These are phyloP conservation scores for Nycticebus coucang DNA, from an alignment of 2,113 vertebrate species.

Conservation along the genomic window DNA sequence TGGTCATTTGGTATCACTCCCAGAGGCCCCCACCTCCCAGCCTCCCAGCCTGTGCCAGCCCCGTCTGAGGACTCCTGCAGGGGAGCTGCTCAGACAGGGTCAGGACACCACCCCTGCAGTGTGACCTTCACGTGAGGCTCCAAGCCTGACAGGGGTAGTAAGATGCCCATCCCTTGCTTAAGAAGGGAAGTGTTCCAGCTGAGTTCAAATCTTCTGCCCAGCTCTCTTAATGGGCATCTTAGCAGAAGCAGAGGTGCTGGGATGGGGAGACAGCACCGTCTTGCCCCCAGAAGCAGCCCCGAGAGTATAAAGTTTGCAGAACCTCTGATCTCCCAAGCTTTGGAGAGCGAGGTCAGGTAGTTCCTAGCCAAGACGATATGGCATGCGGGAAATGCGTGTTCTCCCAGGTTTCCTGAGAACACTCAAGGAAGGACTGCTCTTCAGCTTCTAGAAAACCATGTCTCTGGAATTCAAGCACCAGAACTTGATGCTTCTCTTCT, in stretches of 20 bases:
- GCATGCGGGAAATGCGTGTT: accelerated
- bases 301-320: neutral
- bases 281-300: neutral
- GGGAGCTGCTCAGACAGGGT: accelerated
- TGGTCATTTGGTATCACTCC: too few species aligned
- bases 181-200: accelerated
- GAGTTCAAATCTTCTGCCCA: accelerated
- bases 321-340: accelerated
- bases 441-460: neutral
- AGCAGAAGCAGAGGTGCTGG: neutral
- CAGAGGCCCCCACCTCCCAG: too few species aligned
- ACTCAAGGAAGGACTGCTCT: neutral
- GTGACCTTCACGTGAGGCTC: accelerated
- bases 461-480: neutral
- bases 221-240: accelerated
- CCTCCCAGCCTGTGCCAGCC: accelerated
- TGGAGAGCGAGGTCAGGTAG: accelerated
- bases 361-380: accelerated
- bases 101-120: accelerated
- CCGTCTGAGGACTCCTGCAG: accelerated
- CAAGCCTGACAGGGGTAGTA: too few species aligned
- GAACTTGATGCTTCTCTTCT: neutral
- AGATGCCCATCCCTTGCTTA: accelerated
- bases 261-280: accelerated
- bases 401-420: accelerated